Base-by-base conservation (phyloP, 2,113 vertebrate genomes). In the Chloropsis hardwickii region DNA sequence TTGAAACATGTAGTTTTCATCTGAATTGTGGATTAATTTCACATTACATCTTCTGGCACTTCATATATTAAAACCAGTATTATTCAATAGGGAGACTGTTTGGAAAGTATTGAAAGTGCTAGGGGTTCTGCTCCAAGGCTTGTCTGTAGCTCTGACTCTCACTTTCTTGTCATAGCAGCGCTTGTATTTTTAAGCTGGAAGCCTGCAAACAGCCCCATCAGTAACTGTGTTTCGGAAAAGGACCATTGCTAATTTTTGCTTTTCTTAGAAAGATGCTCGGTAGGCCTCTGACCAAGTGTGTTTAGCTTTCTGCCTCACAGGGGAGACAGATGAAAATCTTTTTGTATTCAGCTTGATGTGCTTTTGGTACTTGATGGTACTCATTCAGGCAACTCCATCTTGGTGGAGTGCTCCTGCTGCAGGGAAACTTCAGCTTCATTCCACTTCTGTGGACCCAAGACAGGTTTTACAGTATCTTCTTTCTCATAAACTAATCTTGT, bases 331-430 rank as follows among this genome's bases (percentile, higher is more conserved):
- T 51, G 10, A 37, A 76, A 27, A 5, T 35, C 54, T 25, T 40
- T 56, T 57, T 7, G 5, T 14, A 4, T 42, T 73, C 16, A 51
- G 4, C 17, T 88, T 47, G 15, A 9, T 65, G 29, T 65, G 27
- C 9, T 62, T 69, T 37, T 1, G 1, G 1, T 27, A 18, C 11
- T 60, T 50, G 5, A 3, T 45, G 2, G 25, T 42, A 11, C 10
- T 79, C 3, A 24, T 23, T 76, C 9, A 27, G 48, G 14, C 13
- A 74, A 1, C 28, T 86, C 20, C 13, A 16, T 1, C 23, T 54
- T 80, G 24, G 8, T 44, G 45, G n/a, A 40, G 2, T 61, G 37
- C 3, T 35, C 14, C 18, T 58, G 21, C 40, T 57, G 22, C 48
- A 25, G 29, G 54, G 66, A 72, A 72, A 23, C 23, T 54, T 39